These are phyloP conservation scores for Netelia virgata DNA, from an alignment of 2,888 invertebrate species.

Conservation along the genomic window DNA sequence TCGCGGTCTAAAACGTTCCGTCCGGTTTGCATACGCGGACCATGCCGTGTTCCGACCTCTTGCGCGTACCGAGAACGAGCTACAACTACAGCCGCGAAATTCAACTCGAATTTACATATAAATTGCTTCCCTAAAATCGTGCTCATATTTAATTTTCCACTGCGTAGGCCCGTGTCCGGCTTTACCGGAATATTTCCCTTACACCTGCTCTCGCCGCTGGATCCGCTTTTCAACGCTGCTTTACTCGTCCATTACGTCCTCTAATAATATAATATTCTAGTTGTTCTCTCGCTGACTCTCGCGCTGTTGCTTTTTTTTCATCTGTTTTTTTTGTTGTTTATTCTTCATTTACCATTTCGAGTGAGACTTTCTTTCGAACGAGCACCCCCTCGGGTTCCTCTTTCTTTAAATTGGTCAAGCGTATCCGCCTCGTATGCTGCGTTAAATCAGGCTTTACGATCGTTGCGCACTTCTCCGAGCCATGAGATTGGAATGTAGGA, in stretches of 20 bases:
- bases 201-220: slow-evolving; percentile 54
- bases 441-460: slow-evolving; percentile 75
- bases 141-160: slow-evolving; percentile 82
- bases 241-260: slow-evolving; percentile 39
- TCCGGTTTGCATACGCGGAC: slow-evolving; percentile 5
- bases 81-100: slow-evolving; percentile 48
- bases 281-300: not conserved
- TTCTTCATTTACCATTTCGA: slow-evolving; percentile 5
- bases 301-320: not conserved
- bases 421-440: slow-evolving; percentile 73
- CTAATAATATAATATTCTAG: slow-evolving; percentile 36
- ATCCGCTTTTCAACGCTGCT: slow-evolving; percentile 65
- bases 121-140: slow-evolving; percentile 82
- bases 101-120: slow-evolving; percentile 79
- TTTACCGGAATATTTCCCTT: slow-evolving; percentile 50
- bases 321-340: not conserved
- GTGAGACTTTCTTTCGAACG: slow-evolving; percentile 7
- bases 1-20: slow-evolving; percentile 13
- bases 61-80: slow-evolving; percentile 14
- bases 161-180: slow-evolving; percentile 69
- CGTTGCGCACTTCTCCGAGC: slow-evolving; percentile 46
- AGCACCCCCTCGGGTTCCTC: not conserved
- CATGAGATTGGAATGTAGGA: not conserved
- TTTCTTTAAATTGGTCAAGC: slow-evolving; percentile 76
- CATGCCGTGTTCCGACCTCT: not conserved